Evolutionary conservation across 1,140 invertebrate species (phyloP).

Genomic region (Drosophila tropicalis): DNA sequence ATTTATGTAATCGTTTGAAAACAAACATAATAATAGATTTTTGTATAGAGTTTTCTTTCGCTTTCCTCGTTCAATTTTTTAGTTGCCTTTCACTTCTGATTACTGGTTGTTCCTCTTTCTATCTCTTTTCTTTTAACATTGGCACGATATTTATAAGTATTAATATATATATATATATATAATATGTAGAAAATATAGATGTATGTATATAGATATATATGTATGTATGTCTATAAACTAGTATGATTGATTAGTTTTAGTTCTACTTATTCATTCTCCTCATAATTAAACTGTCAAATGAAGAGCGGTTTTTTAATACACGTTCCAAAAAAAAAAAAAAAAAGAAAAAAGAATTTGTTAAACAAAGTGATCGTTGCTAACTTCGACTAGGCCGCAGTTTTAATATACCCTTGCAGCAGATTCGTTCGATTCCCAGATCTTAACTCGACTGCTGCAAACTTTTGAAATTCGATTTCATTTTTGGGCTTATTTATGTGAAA

Average conservation of each 20-base stretch:
- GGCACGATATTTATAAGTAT: slow-evolving; percentile 69
- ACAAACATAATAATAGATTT: slow-evolving; percentile 26
- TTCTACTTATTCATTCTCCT: slow-evolving; percentile 22
- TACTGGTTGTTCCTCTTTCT: slow-evolving; percentile 31
- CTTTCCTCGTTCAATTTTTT: slow-evolving; percentile 18
- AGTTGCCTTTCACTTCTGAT: slow-evolving; percentile 22
- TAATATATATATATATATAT: slow-evolving; percentile 39
- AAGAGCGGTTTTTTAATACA: not conserved
- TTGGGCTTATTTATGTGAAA: too few relatives aligned
- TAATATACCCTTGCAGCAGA: not conserved
- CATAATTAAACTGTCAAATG: not conserved
- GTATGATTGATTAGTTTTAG: slow-evolving; percentile 59
- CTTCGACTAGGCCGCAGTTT: slow-evolving; percentile 1
- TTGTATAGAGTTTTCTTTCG: not conserved
- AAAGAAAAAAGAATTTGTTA: not conserved
- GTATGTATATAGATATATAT: slow-evolving; percentile 31
- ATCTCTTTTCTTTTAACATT: slow-evolving; percentile 62
- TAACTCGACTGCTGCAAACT: not conserved
- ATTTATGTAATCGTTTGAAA: slow-evolving; percentile 16
- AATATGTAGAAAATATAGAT: slow-evolving; percentile 49
- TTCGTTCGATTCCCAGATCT: not conserved
- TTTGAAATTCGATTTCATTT: not conserved
- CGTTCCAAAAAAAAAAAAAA: not conserved
- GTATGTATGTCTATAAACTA: slow-evolving; percentile 44
- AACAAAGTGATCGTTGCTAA: not conserved